Evolutionary conservation across 2,113 vertebrate species (phyloP).

Genomic region (Rattus norvegicus): GRCr8 NC_086023.1:118342501-118343000

Average conservation of each 20-base stretch:
- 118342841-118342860: neutral
- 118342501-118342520: neutral
- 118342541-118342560: no score
- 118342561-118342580: neutral
- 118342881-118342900: neutral
- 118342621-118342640: neutral
- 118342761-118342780: neutral
- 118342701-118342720: neutral
- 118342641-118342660: neutral
- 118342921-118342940: neutral
- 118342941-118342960: slow-evolving; percentile 9
- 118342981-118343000: neutral
- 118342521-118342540: neutral
- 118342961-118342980: neutral
- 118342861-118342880: neutral
- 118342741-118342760: neutral
- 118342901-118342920: neutral
- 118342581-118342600: neutral
- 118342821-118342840: neutral
- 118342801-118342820: neutral
- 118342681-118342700: neutral
- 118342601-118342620: neutral
- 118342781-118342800: neutral
- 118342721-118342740: neutral
- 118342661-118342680: neutral